These are phyloP conservation scores for Turdus rufiventris DNA, from an alignment of 2,113 vertebrate genomes.

Conservation along the genomic window DNA sequence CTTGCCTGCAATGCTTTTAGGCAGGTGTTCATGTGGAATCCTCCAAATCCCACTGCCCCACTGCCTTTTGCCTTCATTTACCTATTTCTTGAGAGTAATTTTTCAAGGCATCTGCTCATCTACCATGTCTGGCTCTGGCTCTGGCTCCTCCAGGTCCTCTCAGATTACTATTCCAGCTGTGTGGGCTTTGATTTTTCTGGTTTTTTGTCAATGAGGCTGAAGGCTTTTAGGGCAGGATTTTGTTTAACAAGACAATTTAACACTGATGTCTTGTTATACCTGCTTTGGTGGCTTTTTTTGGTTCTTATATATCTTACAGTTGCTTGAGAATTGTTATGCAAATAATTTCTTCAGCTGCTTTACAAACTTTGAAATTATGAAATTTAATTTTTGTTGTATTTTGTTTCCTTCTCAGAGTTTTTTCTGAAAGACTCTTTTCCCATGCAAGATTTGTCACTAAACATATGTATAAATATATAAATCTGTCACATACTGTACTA, in stretches of 20 bases:
- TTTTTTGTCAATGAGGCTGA: neutral
- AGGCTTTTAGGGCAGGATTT: neutral
- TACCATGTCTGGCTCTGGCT: neutral
- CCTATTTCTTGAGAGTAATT: neutral
- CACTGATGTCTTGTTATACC: neutral
- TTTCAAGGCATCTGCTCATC: neutral
- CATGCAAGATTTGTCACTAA: neutral
- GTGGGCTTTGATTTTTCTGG: neutral
- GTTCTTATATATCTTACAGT: neutral
- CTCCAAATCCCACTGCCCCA: neutral
- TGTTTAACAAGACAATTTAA: neutral
- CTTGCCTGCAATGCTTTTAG: neutral
- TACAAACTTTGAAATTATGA: neutral
- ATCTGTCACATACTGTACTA: neutral
- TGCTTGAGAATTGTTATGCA: neutral
- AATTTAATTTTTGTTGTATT: neutral
- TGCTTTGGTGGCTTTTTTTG: neutral
- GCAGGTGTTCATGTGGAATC: neutral
- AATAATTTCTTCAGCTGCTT: neutral
- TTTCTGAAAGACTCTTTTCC: neutral
- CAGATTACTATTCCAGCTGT: neutral
- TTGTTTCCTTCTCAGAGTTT: neutral
- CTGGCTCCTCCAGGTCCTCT: neutral
- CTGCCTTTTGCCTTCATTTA: neutral
- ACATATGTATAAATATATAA: neutral